Conservation (phyloP, 2,888 invertebrate genomes). For the Drosophila paramelanica region DNA sequence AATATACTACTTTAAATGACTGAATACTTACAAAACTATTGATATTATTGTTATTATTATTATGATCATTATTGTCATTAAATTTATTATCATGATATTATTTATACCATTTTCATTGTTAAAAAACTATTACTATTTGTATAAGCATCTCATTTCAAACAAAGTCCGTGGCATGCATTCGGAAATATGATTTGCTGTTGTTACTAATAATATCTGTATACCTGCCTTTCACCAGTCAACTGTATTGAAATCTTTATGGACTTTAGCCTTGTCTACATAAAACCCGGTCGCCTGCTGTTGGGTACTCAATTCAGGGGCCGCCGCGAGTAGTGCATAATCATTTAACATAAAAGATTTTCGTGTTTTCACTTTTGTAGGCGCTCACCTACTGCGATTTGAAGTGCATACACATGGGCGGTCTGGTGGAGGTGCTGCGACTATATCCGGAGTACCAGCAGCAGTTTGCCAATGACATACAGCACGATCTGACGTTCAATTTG, state of each 20-base stretch:
- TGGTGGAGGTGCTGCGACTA: conserved; percentile 94
- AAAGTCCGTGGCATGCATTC: no score
- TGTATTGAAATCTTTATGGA: not conserved
- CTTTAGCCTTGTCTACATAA: not conserved
- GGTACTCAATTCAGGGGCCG: not conserved
- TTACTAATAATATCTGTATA: no score
- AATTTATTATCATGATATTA: no score
- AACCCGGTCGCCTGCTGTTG: conserved; percentile 34
- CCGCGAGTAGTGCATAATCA: conserved; percentile 47
- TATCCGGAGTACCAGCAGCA: conserved; percentile 98
- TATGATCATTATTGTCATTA: no score
- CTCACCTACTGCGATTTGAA: conserved; percentile 98
- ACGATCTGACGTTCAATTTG: conserved; percentile 97
- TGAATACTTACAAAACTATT: no score
- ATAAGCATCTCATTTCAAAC: no score
- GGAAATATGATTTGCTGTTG: no score
- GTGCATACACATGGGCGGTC: conserved; percentile 95
- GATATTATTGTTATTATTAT: no score
- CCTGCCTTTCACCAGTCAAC: not conserved
- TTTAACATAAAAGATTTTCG: conserved; percentile 48
- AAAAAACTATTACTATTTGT: no score
- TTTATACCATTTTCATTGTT: not conserved
- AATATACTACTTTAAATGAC: no score
- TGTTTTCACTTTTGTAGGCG: conserved; percentile 86
- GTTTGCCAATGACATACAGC: conserved; percentile 96